Base-by-base conservation (phyloP, 2,888 invertebrate species). In the Xestia ashworthii region DNA sequence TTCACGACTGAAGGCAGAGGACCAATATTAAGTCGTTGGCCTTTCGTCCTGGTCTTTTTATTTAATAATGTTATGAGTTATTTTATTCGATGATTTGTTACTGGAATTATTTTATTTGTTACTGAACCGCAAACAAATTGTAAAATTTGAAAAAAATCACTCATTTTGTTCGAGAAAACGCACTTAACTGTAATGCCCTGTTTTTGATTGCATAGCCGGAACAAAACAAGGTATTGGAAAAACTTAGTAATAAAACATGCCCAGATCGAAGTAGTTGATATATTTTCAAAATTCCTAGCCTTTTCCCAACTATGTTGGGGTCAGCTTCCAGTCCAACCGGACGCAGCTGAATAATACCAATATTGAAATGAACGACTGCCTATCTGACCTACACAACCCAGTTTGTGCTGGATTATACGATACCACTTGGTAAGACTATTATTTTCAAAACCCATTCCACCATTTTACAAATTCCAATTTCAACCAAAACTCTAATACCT, bases 1-100 rank as follows among this genome's bases (percentile, higher is more conserved):
- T 78, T 78, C 62, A 75, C 77, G 70, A 68, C 81, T 82, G 55
- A 83, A 74, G 76, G 74, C 72, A 72, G 64, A 81, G 83, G 82
- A 83, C 87, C 82, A 83, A 88, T 88, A 84, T 85, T 71, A 87
- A 88, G 79, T 84, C 75, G 80, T 87, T 74, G 73, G 78, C 65
- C 73, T 78, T 66, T 78, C 78, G 73, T 80, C 78, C n/a, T 44
- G 65, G 44, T 44, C 44, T 32, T 62, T 41, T 82, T 44, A 44
- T 83, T 73, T 77, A 77, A 72, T 72, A 81, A 77, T 66, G 38
- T 64, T 71, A 46, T 53, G 65, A 74, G 44, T 71, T 86, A 69
- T 70, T 75, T 78, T 67, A 38, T 58, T 58, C 5, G n/a, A 14
- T 38, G 32, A 71, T 70, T 50, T 82, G 41, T 25, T 25, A 64